A percentile compares a stretch with the other conserved stretches of the same genome.
phyloP scores from a whole-genome alignment of 2,888 invertebrate genomes.

The Dione juno region DNA sequence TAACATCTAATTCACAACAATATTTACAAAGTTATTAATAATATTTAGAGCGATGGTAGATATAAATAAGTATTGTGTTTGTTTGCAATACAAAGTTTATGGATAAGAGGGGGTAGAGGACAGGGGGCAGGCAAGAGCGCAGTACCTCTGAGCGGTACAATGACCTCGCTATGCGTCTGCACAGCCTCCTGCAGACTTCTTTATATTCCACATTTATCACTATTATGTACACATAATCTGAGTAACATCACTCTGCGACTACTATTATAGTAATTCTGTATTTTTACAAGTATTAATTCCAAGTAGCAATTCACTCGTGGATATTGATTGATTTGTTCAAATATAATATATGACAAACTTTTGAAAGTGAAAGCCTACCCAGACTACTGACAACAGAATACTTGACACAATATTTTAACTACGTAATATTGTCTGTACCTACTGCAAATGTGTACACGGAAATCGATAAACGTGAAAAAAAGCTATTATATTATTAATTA shows the following conservation, averaged over 20 bases:
- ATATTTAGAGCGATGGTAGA: constrained; percentile 10
- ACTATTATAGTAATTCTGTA: background rate
- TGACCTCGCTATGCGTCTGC: constrained; percentile 69
- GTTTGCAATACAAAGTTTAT: constrained; percentile 40
- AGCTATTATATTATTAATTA: constrained; percentile 30
- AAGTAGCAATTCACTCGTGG: no score
- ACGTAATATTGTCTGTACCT: constrained; percentile 50
- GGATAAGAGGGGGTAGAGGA: constrained; percentile 38
- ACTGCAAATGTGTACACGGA: constrained; percentile 45
- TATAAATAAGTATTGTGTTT: constrained; percentile 34
- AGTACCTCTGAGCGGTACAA: constrained; percentile 66
- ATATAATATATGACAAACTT: constrained; percentile 61
- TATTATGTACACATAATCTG: constrained; percentile 54
- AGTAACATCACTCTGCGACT: background rate
- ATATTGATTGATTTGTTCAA: constrained; percentile 49
- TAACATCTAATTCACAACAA: background rate
- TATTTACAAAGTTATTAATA: background rate
- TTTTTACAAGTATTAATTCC: background rate
- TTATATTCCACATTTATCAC: constrained; percentile 58
- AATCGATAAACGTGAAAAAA: constrained; percentile 45
- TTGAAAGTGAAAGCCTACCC: constrained; percentile 70
- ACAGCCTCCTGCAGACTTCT: constrained; percentile 61
- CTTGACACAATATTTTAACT: constrained; percentile 59
- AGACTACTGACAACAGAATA: constrained; percentile 60
- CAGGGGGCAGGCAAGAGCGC: constrained; percentile 60